Evolutionary conservation across 2,888 invertebrate species (phyloP).

Genomic region (Archips crataeganus): DNA sequence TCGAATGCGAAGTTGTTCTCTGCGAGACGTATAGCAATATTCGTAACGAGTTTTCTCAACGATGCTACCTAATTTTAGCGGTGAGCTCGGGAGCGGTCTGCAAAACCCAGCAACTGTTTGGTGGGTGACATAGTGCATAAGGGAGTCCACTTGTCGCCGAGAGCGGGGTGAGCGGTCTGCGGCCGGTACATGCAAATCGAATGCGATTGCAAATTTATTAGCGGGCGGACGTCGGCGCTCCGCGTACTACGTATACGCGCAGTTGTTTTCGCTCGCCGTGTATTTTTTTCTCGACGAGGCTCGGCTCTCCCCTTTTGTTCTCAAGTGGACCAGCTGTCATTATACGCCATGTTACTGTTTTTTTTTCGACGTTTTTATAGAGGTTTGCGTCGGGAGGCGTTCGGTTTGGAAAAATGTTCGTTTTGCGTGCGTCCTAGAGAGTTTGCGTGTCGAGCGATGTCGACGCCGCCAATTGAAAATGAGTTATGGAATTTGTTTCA

Average conservation of each 20-base stretch:
- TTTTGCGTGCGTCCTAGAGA: slow-evolving; percentile 83
- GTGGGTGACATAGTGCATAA: slow-evolving; percentile 50
- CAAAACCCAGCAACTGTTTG: slow-evolving; percentile 44
- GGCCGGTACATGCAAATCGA: slow-evolving; percentile 64
- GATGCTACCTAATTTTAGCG: slow-evolving; percentile 80
- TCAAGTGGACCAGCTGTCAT: slow-evolving; percentile 87
- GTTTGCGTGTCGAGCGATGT: slow-evolving; percentile 82
- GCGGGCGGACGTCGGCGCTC: slow-evolving; percentile 70
- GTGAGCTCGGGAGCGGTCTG: slow-evolving; percentile 66
- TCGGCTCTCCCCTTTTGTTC: slow-evolving; percentile 85
- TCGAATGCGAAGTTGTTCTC: slow-evolving; percentile 82
- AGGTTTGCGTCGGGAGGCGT: slow-evolving; percentile 83
- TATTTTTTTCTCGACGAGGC: slow-evolving; percentile 84
- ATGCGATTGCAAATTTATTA: slow-evolving; percentile 84
- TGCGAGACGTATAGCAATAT: slow-evolving; percentile 83
- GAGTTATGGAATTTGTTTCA: slow-evolving; percentile 77
- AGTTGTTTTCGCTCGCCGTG: slow-evolving; percentile 83
- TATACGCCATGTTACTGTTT: slow-evolving; percentile 87
- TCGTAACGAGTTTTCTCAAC: slow-evolving; percentile 84
- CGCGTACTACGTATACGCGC: slow-evolving; percentile 67
- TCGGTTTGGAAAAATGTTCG: slow-evolving; percentile 84
- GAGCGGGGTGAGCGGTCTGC: slow-evolving; percentile 62
- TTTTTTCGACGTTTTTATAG: slow-evolving; percentile 84
- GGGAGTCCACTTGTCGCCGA: slow-evolving; percentile 64
- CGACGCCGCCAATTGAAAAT: slow-evolving; percentile 77